Evolutionary conservation across 2,888 invertebrate genomes (phyloP).

Genomic region (Heteromyza rotundicornis): DNA sequence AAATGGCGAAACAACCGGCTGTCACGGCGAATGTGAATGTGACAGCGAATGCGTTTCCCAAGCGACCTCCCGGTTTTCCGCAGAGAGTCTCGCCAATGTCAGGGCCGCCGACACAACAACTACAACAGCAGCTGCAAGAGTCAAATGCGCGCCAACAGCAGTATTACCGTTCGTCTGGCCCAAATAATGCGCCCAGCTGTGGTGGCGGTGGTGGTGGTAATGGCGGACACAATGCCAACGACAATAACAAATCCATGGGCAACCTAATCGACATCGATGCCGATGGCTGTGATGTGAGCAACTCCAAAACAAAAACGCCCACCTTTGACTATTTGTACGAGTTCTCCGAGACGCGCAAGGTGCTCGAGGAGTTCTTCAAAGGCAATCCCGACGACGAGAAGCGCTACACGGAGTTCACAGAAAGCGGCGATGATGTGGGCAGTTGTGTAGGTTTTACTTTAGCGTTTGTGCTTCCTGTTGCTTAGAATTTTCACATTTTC

Average conservation of each 20-base stretch:
- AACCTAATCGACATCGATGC: conserved; percentile 53
- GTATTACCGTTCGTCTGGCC: conserved; percentile 1
- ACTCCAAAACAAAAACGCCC: conserved; percentile 60
- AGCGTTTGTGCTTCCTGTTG: conserved; percentile 12
- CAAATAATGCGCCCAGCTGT: conserved; percentile 20
- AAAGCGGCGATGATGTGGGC: conserved; percentile 58
- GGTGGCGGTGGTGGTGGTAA: no score
- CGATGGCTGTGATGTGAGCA: conserved; percentile 5
- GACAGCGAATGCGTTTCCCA: conserved; percentile 65
- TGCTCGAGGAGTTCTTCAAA: conserved; percentile 90
- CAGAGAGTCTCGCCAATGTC: conserved; percentile 64
- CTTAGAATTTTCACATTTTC: conserved; percentile 4
- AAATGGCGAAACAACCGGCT: conserved; percentile 8
- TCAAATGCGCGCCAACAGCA: conserved; percentile 28
- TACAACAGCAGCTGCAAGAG: conserved; percentile 30
- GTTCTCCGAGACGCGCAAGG: conserved; percentile 91
- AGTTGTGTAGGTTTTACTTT: conserved; percentile 55
- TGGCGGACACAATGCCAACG: conserved; percentile 8
- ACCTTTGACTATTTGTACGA: conserved; percentile 90
- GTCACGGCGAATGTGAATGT: background rate
- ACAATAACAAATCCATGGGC: conserved; percentile 38
- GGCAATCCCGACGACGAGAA: conserved; percentile 69
- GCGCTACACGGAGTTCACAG: conserved; percentile 60
- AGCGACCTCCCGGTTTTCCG: conserved; percentile 83
- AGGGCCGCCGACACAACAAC: conserved; percentile 23